Evolutionary conservation across 1,140 invertebrate species (phyloP).

Genomic region (Hydropsyche tenuis): DNA sequence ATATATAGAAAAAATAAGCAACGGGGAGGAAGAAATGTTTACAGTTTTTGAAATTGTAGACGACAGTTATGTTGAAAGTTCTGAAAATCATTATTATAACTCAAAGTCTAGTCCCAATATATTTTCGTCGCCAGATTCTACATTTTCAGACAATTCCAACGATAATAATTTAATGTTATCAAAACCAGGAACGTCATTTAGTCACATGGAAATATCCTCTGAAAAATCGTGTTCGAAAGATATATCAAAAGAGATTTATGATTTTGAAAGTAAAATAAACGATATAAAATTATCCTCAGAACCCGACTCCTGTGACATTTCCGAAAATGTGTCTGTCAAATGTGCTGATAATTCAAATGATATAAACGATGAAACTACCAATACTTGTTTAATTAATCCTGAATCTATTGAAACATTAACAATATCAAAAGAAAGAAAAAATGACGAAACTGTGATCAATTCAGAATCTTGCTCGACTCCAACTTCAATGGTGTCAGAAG

Average conservation of each 20-base stretch:
- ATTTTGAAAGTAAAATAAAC: constrained; percentile 36
- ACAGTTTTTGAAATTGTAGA: constrained; percentile 62
- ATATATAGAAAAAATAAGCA: constrained; percentile 26
- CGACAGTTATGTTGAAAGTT: constrained; percentile 49
- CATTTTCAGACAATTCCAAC: constrained; percentile 4
- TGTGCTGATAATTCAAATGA: constrained; percentile 15
- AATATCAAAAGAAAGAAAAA: not conserved
- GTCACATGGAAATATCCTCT: too few relatives aligned
- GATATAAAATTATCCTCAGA: constrained; percentile 31
- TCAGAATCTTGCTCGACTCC: constrained; percentile 59
- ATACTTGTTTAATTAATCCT: too few relatives aligned
- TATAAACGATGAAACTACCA: too few relatives aligned
- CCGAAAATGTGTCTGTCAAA: constrained; percentile 15
- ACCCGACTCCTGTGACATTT: not conserved
- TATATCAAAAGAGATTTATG: not conserved
- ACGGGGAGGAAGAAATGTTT: constrained; percentile 60
- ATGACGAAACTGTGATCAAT: not conserved
- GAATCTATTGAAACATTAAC: not conserved
- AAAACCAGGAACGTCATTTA: not conserved
- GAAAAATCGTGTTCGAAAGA: not conserved
- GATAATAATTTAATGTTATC: not conserved
- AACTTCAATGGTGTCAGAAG: constrained; percentile 60
- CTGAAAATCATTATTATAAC: constrained; percentile 40
- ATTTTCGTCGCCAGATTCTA: constrained; percentile 25
- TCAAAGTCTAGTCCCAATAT: constrained; percentile 48